Evolutionary conservation across 1,140 invertebrate species (phyloP), one percentile per base, ranked within the genome.

Genomic region (Scaptomyza pallida): DNA sequence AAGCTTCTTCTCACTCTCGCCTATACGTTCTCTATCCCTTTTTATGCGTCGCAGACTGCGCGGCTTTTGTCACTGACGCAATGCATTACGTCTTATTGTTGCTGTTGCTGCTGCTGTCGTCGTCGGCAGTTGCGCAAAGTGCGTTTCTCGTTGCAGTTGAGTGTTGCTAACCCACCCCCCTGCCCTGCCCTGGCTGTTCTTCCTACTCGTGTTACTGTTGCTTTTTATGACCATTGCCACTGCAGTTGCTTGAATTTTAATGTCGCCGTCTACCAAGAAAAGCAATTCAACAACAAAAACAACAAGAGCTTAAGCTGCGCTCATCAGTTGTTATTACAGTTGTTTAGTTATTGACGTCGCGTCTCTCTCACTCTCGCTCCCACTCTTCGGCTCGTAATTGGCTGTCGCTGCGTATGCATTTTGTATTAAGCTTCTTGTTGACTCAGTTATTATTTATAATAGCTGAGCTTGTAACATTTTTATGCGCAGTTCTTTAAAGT

Each of bases 161-260:
- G 26, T 19, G 16, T 12, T 17, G n/a, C 35, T 16, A 16, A 15
- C 4, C 13, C 30, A 19, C 9, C 41, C 5, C 13, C 30, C n/a
- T 23, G 0, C 37, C 40, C 33, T 56, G 48, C 21, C 1, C n/a
- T n/a, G n/a, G n/a, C n/a, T n/a, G n/a, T n/a, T n/a, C n/a, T 43
- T 54, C 50, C 54, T 30, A n/a, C 48, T 52, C n/a, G 48, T 47
- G 5, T 5, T 61, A 47, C 47, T 26, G 57, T 52, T 64, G 68
- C 61, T 64, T 85, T 85, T 85, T 76, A 85, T 77, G 64, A 85
- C 73, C 72, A 72, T n/a, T n/a, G 80, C 72, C 72, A 75, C 75
- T 86, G 81, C 81, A 86, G 81, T 86, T 77, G 72, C 48, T 60
- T 85, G 81, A 86, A 81, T 86, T 88, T 86, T 81, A 86, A 78